Evolutionary conservation across 2,888 invertebrate species (phyloP), one percentile per base, ranked within the genome.

Genomic region (Nephrocerus scutellatus): DNA sequence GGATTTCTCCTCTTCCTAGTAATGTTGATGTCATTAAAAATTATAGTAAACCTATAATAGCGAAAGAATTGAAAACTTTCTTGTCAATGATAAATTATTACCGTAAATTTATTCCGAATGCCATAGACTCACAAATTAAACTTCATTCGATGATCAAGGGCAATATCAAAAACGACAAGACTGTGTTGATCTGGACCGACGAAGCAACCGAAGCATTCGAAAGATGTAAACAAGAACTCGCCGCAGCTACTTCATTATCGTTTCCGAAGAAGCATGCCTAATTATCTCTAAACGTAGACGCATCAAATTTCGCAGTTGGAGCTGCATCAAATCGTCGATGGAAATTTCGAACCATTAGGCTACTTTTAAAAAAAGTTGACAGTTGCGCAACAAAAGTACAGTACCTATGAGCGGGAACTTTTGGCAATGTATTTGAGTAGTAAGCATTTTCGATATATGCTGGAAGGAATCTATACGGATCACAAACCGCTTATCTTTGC

Each of bases 351-450:
- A 44, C 65, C 66, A 0, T 36, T 67, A 4, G 59, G 57, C 1
- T 68, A 66, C 36, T 66, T 59, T 38, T 64, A 62, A 2, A 49
- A 47, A 26, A 63, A 61, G 24, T 44, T 68, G 1, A 53, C 40
- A 14, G 37, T 51, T 5, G 39, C 60, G 0, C 57, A 70, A 41
- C 31, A 21, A n/a, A 63, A 60, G 6, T 69, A 66, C 31, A 59
- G 61, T n/a, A 56, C 56, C 16, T 68, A 66, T 41, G 65, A 70
- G 36, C 29, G 63, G 5, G 63, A 66, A 46, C 51, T 69, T 0
- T 46, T 66, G 5, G 63, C 60, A 0, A 60, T 64, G 2, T 68
- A 62, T 36, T 44, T 51, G 30, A 57, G 59, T 1, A 49, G 67
- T 1, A 53, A 54, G 33, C 48, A 62, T 39, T 67, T 66, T 45